Base-by-base conservation (phyloP, 2,888 invertebrate genomes). In the Diplolepis rosae region DNA sequence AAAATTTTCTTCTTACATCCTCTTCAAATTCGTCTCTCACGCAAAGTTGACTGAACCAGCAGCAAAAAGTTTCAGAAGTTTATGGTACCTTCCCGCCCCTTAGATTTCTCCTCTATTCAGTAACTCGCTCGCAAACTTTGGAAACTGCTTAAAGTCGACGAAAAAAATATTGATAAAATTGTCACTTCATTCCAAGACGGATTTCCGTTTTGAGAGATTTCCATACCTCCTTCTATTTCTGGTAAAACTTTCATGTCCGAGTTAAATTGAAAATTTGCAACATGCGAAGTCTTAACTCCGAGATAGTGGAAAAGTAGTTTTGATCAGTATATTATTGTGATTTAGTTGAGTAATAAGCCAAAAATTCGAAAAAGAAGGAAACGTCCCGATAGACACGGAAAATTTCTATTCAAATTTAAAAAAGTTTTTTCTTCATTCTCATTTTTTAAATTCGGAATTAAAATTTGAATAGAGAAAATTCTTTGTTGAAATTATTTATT, bases 41-140 rank as follows among this genome's bases (percentile, higher is more conserved):
- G 56, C 56, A 56, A 56, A 56, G 56, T 56, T 56, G 56, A 56
- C 56, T 56, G 56, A 56, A 32, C 56, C 22, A 56, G 56, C 56
- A 56, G 32, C 35, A 32, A 56, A 56, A 56, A 56, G 56, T 56
- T 56, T 22, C 35, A 32, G 35, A 22, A 56, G 56, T 56, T 56
- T 32, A 56, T 32, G 56, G 56, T 56, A 56, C 56, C 35, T 56
- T 18, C 35, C 56, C 56, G 32, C 4, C 56, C 35, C 22, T 18
- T 35, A 18, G 32, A 56, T 32, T 56, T 32, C 35, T 6, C 32
- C 5, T 56, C 56, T 35, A 56, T 56, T 56, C 56, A 56, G 32
- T 56, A 32, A 56, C 22, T 56, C 32, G 56, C 56, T 56, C 56
- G 32, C 32, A 56, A 56, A 56, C 56, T 56, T 56, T 35, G 32